Conservation (phyloP, 1,140 invertebrate genomes). For the Drosophila willistoni region DNA sequence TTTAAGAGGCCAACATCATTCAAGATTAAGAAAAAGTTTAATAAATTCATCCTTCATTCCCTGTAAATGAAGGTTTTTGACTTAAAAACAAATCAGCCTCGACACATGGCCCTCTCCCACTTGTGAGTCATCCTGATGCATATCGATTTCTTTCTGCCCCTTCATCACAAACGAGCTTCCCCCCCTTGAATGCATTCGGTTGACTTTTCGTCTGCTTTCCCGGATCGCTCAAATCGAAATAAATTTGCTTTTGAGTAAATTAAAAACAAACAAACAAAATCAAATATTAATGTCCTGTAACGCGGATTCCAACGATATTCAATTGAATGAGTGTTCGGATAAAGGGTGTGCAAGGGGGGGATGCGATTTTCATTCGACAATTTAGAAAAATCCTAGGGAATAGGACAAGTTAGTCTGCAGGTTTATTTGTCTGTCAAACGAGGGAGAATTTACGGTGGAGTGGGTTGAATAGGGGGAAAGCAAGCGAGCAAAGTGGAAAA, state of each 20-base stretch:
- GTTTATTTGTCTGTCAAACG: slow-evolving; percentile 41
- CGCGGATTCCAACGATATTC: slow-evolving; percentile 51
- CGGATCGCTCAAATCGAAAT: slow-evolving; percentile 41
- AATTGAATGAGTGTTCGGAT: slow-evolving; percentile 34
- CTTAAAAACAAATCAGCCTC: not conserved
- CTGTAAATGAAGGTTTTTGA: not conserved
- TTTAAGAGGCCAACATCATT: not conserved
- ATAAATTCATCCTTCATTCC: not conserved
- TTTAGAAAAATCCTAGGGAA: slow-evolving; percentile 60
- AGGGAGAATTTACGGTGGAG: not conserved
- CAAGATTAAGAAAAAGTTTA: not conserved
- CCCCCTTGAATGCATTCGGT: slow-evolving; percentile 1
- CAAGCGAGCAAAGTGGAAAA: slow-evolving; percentile 40
- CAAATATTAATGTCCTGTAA: slow-evolving; percentile 72
- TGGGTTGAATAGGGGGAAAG: slow-evolving; percentile 1
- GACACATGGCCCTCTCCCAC: not conserved
- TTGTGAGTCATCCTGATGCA: not conserved
- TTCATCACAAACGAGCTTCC: too few species aligned
- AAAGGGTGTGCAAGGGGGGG: slow-evolving; percentile 6
- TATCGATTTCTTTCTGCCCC: not conserved
- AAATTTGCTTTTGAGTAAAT: slow-evolving; percentile 71
- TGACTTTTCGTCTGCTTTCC: slow-evolving; percentile 16
- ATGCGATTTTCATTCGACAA: slow-evolving; percentile 20
- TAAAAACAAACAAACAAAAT: slow-evolving; percentile 76
- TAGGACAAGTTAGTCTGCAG: slow-evolving; percentile 25